These are phyloP conservation scores for Silurus lanzhouensis DNA, from an alignment of 2,797 vertebrate genomes.

Conservation along the genomic window DNA sequence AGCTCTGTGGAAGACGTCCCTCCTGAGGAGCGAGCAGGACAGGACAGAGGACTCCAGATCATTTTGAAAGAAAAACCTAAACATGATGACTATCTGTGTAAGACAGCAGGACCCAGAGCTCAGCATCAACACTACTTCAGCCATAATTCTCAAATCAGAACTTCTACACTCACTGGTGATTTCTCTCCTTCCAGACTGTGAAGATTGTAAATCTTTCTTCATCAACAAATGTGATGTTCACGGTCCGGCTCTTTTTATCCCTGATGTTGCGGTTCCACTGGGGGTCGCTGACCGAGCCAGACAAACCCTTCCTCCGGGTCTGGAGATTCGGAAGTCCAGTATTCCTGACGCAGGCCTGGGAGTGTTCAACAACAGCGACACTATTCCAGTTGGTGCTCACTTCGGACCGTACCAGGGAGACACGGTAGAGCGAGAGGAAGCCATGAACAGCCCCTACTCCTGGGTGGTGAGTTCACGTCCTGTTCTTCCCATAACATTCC, in stretches of 20 bases:
- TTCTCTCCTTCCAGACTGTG: constrained; percentile 34
- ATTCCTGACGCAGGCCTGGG: constrained; percentile 68
- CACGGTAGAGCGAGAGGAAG: constrained; percentile 19
- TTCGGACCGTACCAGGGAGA: constrained; percentile 23
- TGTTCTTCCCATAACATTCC: too few relatives aligned
- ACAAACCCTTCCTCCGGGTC: constrained; percentile 45
- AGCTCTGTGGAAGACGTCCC: neutral
- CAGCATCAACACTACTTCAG: neutral
- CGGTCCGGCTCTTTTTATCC: constrained; percentile 55
- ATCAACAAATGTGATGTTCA: constrained; percentile 27
- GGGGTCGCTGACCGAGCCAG: constrained; percentile 54
- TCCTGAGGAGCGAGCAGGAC: neutral
- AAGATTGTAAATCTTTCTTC: constrained; percentile 35
- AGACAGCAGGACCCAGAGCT: neutral
- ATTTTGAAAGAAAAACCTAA: neutral
- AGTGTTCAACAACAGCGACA: constrained; percentile 62
- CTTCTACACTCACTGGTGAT: too few relatives aligned
- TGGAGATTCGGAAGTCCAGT: constrained; percentile 55
- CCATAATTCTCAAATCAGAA: neutral
- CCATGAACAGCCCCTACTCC: constrained; percentile 27
- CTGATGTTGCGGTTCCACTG: constrained; percentile 53
- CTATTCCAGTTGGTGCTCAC: constrained; percentile 12
- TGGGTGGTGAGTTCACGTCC: constrained; percentile 28
- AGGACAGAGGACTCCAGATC: neutral
- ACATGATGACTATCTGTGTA: constrained; percentile 11